Conservation (phyloP, 2,797 vertebrate species). For the Agapornis canus region DNA sequence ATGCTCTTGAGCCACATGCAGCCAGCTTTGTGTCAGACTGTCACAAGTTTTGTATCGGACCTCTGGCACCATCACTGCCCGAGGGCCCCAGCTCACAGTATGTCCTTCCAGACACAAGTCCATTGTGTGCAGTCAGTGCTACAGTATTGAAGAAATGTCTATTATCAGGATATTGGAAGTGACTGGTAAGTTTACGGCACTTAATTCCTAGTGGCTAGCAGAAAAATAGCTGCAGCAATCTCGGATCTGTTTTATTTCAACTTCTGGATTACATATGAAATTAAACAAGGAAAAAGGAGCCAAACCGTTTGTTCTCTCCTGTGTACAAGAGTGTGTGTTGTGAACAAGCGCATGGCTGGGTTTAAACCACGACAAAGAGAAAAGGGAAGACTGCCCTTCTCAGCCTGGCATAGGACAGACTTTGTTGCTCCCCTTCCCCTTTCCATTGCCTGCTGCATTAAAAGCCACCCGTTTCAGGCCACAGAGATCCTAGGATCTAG, state of each 20-base stretch:
- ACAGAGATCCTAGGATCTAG: rapidly evolving
- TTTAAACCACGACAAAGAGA: too few species aligned
- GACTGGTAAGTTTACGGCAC: not conserved
- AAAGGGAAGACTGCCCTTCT: not conserved
- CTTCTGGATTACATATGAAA: not conserved
- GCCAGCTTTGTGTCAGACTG: rapidly evolving
- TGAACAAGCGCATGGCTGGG: too few species aligned
- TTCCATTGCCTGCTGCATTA: not conserved
- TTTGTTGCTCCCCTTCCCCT: not conserved
- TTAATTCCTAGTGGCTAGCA: not conserved
- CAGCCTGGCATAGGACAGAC: not conserved
- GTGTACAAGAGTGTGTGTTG: not conserved
- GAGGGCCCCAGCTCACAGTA: not conserved
- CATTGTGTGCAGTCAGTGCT: not conserved
- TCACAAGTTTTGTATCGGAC: rapidly evolving
- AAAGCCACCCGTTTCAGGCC: not conserved
- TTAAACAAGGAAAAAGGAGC: not conserved
- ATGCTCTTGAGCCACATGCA: rapidly evolving
- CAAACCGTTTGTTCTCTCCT: not conserved
- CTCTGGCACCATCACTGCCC: rapidly evolving
- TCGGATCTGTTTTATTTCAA: not conserved
- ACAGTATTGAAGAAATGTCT: not conserved
- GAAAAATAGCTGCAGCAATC: not conserved
- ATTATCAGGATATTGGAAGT: not conserved
- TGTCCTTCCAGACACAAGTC: not conserved